Percentiles rank a stretch among this genome's conserved stretches.
Conservation (phyloP, 2,888 invertebrate genomes). For the Diachrysia chrysitis region DNA sequence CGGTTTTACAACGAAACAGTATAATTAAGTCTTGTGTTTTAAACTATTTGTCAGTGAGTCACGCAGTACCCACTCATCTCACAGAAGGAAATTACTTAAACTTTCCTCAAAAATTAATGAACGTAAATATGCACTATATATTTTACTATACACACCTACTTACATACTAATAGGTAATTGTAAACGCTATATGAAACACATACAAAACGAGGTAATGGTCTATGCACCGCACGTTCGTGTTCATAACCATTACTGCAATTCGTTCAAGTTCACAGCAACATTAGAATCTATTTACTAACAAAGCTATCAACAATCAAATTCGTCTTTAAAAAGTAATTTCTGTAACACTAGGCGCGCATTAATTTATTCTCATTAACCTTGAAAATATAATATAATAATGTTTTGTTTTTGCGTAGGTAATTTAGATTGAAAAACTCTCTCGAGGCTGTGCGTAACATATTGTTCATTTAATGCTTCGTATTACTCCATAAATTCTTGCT, state of each 20-base stretch:
- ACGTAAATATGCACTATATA: not conserved
- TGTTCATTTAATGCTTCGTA: conserved; percentile 7
- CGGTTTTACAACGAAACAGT: not conserved
- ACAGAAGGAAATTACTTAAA: not conserved
- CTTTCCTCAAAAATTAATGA: conserved; percentile 1
- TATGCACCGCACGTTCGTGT: conserved; percentile 27
- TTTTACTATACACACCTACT: not conserved
- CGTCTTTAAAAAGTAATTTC: not conserved
- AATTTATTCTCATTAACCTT: conserved; percentile 49
- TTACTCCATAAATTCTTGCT: conserved; percentile 19
- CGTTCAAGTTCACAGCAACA: conserved; percentile 38
- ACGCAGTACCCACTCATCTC: not conserved
- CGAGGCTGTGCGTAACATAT: conserved; percentile 2
- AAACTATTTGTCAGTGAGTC: not conserved
- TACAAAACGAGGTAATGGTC: conserved; percentile 10
- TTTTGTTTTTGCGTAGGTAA: conserved; percentile 38
- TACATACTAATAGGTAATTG: not conserved
- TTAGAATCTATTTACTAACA: conserved; percentile 36
- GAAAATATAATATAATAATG: conserved; percentile 19
- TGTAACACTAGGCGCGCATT: conserved; percentile 7
- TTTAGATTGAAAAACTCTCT: conserved; percentile 28
- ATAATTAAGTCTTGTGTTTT: not conserved
- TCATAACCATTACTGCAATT: conserved; percentile 21
- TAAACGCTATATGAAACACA: conserved; percentile 6
- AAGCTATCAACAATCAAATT: not conserved